Conservation (phyloP, 2,797 vertebrate genomes). For the Anomalospiza imberbis region DNA sequence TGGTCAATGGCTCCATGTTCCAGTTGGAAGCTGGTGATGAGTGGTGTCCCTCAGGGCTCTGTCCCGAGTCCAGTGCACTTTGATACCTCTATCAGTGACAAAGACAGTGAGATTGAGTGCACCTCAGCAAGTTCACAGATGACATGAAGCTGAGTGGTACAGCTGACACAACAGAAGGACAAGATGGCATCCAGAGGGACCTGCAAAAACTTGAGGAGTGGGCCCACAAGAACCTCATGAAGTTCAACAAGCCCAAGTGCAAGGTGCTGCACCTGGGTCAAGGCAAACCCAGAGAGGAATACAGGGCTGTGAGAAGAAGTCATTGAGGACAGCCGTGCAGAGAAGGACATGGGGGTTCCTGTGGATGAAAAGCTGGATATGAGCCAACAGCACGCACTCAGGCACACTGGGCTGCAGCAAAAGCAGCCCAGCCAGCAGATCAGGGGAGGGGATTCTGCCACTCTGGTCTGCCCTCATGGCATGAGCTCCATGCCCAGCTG, state of each 20-base stretch:
- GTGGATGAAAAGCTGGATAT: neutral
- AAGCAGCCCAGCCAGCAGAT: neutral
- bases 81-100: neutral
- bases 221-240: neutral
- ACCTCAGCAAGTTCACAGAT: neutral
- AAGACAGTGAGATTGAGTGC: fast-evolving
- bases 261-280: neutral
- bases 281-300: neutral
- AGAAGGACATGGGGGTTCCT: neutral
- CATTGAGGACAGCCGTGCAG: neutral
- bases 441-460: neutral
- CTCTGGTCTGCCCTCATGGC: neutral
- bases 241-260: neutral
- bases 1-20: neutral
- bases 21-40: fast-evolving
- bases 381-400: neutral
- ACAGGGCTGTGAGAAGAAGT: neutral
- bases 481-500: neutral
- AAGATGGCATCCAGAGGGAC: neutral
- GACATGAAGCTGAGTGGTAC: neutral
- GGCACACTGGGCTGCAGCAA: neutral
- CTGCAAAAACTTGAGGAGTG: too few relatives aligned
- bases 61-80: neutral
- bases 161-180: neutral
- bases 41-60: neutral